Percentiles rank a stretch among this genome's conserved stretches.
Evolutionary conservation across 2,797 vertebrate genomes (phyloP).

Genomic region (Delichon dasypus): DNA sequence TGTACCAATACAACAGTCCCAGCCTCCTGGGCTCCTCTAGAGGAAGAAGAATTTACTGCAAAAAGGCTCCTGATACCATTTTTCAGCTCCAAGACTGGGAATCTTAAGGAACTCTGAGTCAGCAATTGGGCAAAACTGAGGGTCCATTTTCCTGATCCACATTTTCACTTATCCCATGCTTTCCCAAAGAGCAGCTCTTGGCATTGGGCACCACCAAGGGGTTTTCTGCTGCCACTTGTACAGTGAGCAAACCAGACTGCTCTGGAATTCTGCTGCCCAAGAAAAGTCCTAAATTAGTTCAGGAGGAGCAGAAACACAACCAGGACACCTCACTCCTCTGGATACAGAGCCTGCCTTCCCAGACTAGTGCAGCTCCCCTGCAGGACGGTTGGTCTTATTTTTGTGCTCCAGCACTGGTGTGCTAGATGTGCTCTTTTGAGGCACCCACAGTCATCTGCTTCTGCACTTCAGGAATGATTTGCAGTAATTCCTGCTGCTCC

Average conservation of each 20-base stretch:
- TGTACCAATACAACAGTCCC: not conserved
- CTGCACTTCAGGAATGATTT: not conserved
- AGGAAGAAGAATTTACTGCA: not conserved
- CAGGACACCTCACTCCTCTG: not conserved
- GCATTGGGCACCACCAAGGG: not conserved
- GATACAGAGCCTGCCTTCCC: not conserved
- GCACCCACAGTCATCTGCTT: not conserved
- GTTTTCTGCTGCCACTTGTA: not conserved
- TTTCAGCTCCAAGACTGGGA: not conserved
- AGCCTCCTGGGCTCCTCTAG: not conserved
- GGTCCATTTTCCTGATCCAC: not conserved
- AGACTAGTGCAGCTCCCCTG: not conserved
- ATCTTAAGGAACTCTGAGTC: not conserved
- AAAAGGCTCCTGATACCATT: not conserved
- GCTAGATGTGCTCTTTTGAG: not conserved
- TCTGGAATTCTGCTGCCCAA: not conserved
- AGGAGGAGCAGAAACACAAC: not conserved
- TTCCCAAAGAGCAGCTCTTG: not conserved
- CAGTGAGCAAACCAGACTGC: not conserved
- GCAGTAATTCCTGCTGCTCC: not conserved
- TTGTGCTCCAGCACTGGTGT: rapidly evolving
- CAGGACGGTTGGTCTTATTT: not conserved
- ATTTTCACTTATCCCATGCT: not conserved
- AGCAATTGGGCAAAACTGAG: not conserved
- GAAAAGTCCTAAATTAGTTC: not conserved